A percentile compares a stretch with the other conserved stretches of the same genome.
Conservation (phyloP, 92 coral and sea anemone genomes). For the Bergia sp. region DNA sequence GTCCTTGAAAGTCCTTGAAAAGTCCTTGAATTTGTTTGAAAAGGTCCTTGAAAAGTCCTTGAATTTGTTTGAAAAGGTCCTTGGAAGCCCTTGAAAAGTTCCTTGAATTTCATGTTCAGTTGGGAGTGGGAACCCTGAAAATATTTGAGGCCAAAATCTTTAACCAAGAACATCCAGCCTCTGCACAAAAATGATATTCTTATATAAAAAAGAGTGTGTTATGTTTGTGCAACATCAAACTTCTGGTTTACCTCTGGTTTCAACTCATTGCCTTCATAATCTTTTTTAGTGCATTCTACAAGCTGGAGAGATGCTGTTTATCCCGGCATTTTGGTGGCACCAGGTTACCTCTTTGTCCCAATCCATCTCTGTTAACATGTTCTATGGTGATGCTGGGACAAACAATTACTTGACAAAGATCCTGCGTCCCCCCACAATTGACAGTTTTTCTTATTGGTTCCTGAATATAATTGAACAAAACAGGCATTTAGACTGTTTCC, state of each 20-base stretch:
- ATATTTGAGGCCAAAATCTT: too few species aligned
- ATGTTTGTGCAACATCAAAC: too few species aligned
- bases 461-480: slow-evolving; percentile 57
- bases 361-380: slow-evolving; percentile 49
- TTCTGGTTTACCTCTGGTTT: background rate
- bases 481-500: slow-evolving; percentile 39
- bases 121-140: too few species aligned
- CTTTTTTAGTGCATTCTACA: slow-evolving; percentile 39
- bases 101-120: too few species aligned
- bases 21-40: too few species aligned
- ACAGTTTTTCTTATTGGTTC: slow-evolving; percentile 51
- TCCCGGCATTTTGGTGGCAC: slow-evolving; percentile 61
- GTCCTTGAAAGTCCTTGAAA: too few species aligned
- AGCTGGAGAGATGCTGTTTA: slow-evolving; percentile 50
- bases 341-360: slow-evolving; percentile 45
- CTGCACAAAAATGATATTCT: too few species aligned
- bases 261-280: background rate
- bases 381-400: slow-evolving; percentile 51
- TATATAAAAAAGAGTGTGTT: too few species aligned
- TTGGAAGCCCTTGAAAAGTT: too few species aligned
- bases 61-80: too few species aligned
- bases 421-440: slow-evolving; percentile 3
- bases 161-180: too few species aligned
- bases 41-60: too few species aligned
- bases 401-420: slow-evolving; percentile 44